Percentiles rank a stretch among this genome's conserved stretches.
Conservation (phyloP, 1,140 invertebrate genomes). For the Meteorus sp. region DNA sequence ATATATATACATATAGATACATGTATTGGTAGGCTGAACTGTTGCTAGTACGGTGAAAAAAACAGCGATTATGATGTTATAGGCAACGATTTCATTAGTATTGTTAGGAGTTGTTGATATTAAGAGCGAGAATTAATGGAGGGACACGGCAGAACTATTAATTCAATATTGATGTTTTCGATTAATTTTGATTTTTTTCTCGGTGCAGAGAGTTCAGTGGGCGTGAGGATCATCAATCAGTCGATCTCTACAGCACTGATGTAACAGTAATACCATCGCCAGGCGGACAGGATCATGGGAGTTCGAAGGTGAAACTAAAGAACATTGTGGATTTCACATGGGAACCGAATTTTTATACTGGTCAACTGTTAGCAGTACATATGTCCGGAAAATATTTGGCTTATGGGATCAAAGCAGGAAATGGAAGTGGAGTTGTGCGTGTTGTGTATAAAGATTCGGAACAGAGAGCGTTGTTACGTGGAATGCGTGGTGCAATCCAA, state of each 20-base stretch:
- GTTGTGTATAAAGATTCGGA: slow-evolving; percentile 78
- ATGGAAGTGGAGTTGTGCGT: slow-evolving; percentile 76
- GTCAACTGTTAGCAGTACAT: slow-evolving; percentile 87
- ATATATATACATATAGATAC: no score
- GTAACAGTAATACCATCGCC: slow-evolving; percentile 72
- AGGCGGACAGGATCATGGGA: slow-evolving; percentile 72
- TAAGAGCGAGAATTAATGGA: no score
- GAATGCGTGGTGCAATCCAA: slow-evolving; percentile 80
- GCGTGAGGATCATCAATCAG: slow-evolving; percentile 70
- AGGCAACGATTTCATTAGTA: no score
- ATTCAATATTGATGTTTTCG: no score
- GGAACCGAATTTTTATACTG: slow-evolving; percentile 83
- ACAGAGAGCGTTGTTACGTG: slow-evolving; percentile 80
- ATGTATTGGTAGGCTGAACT: no score
- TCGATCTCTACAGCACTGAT: slow-evolving; percentile 68
- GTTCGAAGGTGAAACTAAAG: slow-evolving; percentile 87
- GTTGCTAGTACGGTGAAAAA: no score
- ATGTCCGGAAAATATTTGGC: slow-evolving; percentile 83
- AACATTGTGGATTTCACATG: slow-evolving; percentile 92
- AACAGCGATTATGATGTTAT: no score
- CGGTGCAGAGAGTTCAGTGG: slow-evolving; percentile 68
- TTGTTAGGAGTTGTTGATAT: no score
- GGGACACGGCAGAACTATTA: no score
- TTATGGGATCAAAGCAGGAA: slow-evolving; percentile 81
- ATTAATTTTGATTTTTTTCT: slow-evolving; percentile 19